phyloP scores from a whole-genome alignment of 2,888 invertebrate species.

The Electrophaes corylata region DNA sequence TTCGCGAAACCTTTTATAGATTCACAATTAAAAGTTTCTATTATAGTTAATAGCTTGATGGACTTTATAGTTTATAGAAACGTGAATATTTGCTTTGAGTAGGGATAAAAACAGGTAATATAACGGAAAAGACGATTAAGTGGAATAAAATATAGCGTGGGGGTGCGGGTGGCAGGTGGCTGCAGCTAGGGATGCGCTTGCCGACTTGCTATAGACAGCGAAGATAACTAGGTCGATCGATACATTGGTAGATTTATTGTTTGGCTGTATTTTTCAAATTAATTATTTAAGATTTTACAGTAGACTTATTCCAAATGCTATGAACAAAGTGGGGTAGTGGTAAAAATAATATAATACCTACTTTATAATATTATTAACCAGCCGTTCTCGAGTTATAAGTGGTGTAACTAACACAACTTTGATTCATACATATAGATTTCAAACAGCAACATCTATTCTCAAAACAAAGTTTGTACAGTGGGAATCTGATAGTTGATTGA shows the following conservation, averaged over 20 bases:
- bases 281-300: too few species aligned
- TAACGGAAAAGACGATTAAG: constrained; percentile 84
- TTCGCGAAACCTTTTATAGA: constrained; percentile 84
- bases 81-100: constrained; percentile 82
- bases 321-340: too few species aligned
- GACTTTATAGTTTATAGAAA: constrained; percentile 75
- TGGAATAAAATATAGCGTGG: constrained; percentile 83
- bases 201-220: constrained; percentile 9
- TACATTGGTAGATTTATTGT: not conserved
- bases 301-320: too few species aligned
- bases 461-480: too few species aligned
- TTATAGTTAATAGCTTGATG: constrained; percentile 80
- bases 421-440: too few species aligned
- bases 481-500: too few species aligned
- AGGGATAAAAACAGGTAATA: constrained; percentile 79
- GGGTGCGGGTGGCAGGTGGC: constrained; percentile 83
- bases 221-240: constrained; percentile 16
- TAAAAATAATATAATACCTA: too few species aligned
- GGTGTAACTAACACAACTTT: too few species aligned
- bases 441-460: too few species aligned
- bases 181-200: constrained; percentile 59
- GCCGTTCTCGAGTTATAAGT: too few species aligned
- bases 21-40: constrained; percentile 84
- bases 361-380: too few species aligned
- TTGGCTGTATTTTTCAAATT: not conserved